Evolutionary conservation across 1,140 invertebrate genomes (phyloP).

Genomic region (Sitobion miscanthi): DNA sequence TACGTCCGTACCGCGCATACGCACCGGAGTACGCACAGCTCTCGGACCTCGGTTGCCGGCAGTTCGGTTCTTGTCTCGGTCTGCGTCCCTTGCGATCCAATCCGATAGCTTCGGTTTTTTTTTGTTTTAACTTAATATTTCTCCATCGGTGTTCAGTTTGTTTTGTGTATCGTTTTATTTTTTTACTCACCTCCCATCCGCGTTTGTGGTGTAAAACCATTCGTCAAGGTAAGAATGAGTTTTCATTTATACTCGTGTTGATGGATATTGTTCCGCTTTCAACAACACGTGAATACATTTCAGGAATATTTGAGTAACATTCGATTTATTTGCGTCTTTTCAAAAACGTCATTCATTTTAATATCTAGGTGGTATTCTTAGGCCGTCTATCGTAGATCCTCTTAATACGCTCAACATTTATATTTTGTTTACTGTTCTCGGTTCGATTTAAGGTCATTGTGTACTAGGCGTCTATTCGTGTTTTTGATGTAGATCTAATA

Average conservation of each 20-base stretch:
- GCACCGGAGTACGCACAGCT: background rate
- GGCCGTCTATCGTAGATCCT: too few relatives aligned
- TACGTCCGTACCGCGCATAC: background rate
- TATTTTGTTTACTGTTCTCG: background rate
- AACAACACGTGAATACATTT: background rate
- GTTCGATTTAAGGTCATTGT: background rate
- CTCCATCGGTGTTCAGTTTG: background rate
- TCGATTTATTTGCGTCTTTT: background rate
- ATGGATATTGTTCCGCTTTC: background rate
- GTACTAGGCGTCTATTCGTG: background rate
- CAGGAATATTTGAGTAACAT: background rate
- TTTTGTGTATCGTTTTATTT: background rate
- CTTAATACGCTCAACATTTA: too few relatives aligned
- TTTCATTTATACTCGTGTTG: background rate
- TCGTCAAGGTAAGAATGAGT: background rate
- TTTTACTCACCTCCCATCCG: background rate
- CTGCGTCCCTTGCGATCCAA: background rate
- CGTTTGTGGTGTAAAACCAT: background rate
- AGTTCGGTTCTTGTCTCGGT: constrained; percentile 12
- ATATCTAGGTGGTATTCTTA: background rate
- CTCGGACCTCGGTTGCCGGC: background rate
- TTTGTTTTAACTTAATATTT: background rate
- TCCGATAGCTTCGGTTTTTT: background rate
- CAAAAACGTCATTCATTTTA: background rate
- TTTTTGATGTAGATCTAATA: background rate